phyloP scores from a whole-genome alignment of 2,888 invertebrate genomes.

The Calliphora vomitoria region DNA sequence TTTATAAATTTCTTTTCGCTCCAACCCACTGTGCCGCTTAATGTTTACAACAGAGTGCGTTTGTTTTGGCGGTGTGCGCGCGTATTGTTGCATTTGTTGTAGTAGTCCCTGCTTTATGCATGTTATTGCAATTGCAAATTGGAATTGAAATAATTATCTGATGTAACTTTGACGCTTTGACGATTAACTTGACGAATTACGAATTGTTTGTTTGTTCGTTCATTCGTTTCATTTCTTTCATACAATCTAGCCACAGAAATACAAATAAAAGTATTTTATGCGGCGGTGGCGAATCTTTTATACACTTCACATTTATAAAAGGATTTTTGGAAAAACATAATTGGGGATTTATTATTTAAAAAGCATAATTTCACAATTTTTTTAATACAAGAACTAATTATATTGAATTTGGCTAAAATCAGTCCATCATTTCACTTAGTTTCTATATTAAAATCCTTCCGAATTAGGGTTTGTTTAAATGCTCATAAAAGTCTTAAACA shows the following conservation, averaged over 20 bases:
- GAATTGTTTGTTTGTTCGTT: slow-evolving; percentile 67
- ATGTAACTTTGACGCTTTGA: slow-evolving; percentile 77
- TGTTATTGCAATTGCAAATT: slow-evolving; percentile 77
- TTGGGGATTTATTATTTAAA: no score
- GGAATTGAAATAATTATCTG: slow-evolving; percentile 77
- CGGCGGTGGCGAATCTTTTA: neutral
- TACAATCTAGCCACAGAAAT: slow-evolving; percentile 33
- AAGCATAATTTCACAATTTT: no score
- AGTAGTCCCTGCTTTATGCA: slow-evolving; percentile 57
- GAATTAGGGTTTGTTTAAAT: no score
- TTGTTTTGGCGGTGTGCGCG: slow-evolving; percentile 11
- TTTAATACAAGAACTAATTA: no score
- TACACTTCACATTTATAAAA: no score
- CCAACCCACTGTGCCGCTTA: slow-evolving; percentile 27
- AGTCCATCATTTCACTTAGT: no score
- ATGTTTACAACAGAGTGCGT: slow-evolving; percentile 41
- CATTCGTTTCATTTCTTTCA: slow-evolving; percentile 57
- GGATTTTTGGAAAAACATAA: no score
- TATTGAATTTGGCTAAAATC: no score
- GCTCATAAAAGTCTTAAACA: no score
- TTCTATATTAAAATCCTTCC: no score
- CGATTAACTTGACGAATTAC: slow-evolving; percentile 78
- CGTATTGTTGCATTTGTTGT: slow-evolving; percentile 49
- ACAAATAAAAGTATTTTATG: neutral
- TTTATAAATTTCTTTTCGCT: neutral